phyloP scores from a whole-genome alignment of 2,113 vertebrate species.

The Neopipo cinnamomea region DNA sequence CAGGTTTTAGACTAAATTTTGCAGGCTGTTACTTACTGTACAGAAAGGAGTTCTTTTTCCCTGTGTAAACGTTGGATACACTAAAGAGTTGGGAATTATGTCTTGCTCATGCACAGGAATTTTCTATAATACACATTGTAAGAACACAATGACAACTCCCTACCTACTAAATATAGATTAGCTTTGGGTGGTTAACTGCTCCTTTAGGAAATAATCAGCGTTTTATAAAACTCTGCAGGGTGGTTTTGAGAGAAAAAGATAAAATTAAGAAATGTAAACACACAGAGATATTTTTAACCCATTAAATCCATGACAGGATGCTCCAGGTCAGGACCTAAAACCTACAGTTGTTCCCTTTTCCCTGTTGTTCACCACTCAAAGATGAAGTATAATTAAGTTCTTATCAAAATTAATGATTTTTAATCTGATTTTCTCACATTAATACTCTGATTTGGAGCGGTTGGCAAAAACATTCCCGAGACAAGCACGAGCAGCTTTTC shows the following conservation, averaged over 20 bases:
- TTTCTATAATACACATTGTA: slow-evolving; percentile 35
- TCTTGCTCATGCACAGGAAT: slow-evolving; percentile 26
- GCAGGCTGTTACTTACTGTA: slow-evolving; percentile 62
- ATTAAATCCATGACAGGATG: not conserved
- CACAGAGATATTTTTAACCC: not conserved
- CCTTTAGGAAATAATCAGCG: slow-evolving; percentile 21
- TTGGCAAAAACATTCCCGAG: not conserved
- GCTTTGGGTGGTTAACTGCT: slow-evolving; percentile 29
- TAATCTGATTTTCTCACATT: not conserved
- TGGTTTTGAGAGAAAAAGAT: not conserved
- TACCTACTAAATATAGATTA: not conserved
- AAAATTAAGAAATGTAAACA: slow-evolving; percentile 9
- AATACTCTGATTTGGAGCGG: not conserved
- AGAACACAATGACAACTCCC: slow-evolving; percentile 27
- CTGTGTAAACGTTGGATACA: slow-evolving; percentile 54
- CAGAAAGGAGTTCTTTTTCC: slow-evolving; percentile 8
- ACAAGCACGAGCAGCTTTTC: not conserved
- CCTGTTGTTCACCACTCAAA: not conserved
- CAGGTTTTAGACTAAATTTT: slow-evolving; percentile 39
- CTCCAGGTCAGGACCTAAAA: not conserved
- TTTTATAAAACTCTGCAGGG: slow-evolving; percentile 13
- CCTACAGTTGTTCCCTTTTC: not conserved
- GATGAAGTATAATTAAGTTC: not conserved
- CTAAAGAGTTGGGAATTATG: slow-evolving; percentile 29
- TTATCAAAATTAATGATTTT: not conserved